phyloP scores from a whole-genome alignment of 2,797 vertebrate species.

The Urophycis tenuis region DNA sequence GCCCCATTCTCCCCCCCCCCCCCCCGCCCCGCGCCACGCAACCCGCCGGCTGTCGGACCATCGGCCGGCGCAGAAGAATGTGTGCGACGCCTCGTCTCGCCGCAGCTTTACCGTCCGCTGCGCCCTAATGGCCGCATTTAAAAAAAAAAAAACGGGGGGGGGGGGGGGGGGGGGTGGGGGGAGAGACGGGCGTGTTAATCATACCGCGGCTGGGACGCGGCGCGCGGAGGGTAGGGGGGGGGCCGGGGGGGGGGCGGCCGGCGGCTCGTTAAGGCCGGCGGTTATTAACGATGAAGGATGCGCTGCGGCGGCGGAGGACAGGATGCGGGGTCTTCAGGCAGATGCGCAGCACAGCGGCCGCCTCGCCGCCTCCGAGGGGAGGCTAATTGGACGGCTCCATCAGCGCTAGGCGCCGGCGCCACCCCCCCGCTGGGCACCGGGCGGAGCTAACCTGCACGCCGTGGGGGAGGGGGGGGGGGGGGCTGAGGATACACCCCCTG shows the following conservation, averaged over 20 bases:
- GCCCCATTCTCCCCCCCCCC: no score
- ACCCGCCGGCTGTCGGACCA: conserved; percentile 24
- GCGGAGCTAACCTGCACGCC: neutral
- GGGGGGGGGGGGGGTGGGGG: conserved; percentile 23
- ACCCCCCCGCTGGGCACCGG: conserved; percentile 30
- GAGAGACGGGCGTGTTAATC: conserved; percentile 46
- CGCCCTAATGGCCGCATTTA: conserved; percentile 33
- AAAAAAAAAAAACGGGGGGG: conserved; percentile 20
- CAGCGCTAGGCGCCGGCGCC: conserved; percentile 43
- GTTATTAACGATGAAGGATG: conserved; percentile 64
- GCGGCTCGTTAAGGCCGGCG: conserved; percentile 49
- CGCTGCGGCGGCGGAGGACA: conserved; percentile 30
- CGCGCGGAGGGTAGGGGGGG: conserved; percentile 31
- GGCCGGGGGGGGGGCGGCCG: conserved; percentile 41
- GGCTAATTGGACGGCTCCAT: conserved; percentile 60
- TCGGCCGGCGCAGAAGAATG: conserved; percentile 34
- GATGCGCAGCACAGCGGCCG: conserved; percentile 50
- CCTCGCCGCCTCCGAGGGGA: conserved; percentile 30
- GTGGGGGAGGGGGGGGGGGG: neutral
- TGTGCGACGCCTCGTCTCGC: conserved; percentile 32
- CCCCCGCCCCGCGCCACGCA: conserved; percentile 30
- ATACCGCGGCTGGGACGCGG: conserved; percentile 38
- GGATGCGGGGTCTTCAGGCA: conserved; percentile 46
- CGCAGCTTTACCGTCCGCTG: conserved; percentile 38
- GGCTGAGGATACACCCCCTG: conserved; percentile 11